These are phyloP conservation scores for Chrysolina americana DNA, from an alignment of 2,888 invertebrate species.

Conservation along the genomic window DNA sequence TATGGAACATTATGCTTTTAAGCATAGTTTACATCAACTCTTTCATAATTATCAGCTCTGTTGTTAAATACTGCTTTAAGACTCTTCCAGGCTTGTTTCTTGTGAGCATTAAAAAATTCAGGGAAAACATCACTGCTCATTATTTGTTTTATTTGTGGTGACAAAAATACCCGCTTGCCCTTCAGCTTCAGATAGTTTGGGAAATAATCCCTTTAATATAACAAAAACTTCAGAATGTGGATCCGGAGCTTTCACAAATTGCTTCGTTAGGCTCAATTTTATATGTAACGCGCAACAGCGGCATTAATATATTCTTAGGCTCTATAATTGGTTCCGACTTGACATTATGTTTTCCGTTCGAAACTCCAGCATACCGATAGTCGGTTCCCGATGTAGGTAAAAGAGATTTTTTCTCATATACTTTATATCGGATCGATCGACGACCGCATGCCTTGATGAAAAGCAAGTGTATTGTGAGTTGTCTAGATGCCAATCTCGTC, in stretches of 20 bases:
- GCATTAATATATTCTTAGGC: slow-evolving; percentile 43
- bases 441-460: no score
- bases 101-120: slow-evolving; percentile 9
- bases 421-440: no score
- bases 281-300: slow-evolving; percentile 49
- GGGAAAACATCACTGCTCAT: background rate
- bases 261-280: slow-evolving; percentile 46
- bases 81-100: slow-evolving; percentile 40
- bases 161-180: background rate
- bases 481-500: no score
- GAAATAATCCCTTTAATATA: background rate
- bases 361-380: background rate
- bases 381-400: no score
- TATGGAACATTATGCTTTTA: background rate
- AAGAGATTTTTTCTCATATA: no score
- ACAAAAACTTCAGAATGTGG: background rate
- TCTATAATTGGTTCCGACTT: slow-evolving; percentile 44
- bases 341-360: slow-evolving; percentile 49
- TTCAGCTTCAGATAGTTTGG: background rate
- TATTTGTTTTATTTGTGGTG: background rate
- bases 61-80: slow-evolving; percentile 33
- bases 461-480: no score
- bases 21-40: background rate
- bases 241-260: slow-evolving; percentile 45
- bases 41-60: background rate